Evolutionary conservation across 2,113 vertebrate species (phyloP), one percentile per base, ranked within the genome.

Genomic region (Sinocyclocheilus grahami): DNA sequence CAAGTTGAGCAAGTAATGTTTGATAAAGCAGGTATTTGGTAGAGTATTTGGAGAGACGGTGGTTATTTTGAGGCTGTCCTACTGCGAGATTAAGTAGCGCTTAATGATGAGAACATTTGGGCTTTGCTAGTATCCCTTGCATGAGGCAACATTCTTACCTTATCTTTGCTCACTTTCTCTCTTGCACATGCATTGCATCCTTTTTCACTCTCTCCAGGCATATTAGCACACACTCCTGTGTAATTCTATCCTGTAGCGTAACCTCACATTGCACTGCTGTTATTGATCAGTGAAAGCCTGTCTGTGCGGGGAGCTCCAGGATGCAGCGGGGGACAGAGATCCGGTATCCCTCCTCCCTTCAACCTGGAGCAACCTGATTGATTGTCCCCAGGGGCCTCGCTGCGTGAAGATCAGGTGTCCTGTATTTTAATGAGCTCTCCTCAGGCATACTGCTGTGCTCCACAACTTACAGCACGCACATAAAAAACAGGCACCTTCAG

Each of bases 331-430:
- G 69, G 58, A 33, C 1, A 80, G 83, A 46, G 74, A 85, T 84
- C 33, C 22, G 46, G 72, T 86, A 69, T 76, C 69, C 60, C 82
- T 60, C 63, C 69, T 72, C 12, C 58, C 53, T 78, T n/a, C 75
- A 79, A 65, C 78, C 86, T 67, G 5, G 48, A 27, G 74, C 69
- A 51, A 63, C 39, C 51, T 82, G 71, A 82, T 87, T 22, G 27
- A 30, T 18, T 63, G 76, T 67, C 77, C 69, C 71, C 46, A 39
- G 60, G 60, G 76, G 22, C 60, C 60, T 39, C 30, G 4, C 20
- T 74, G 2, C 30, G n/a, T 39, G 27, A 22, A 22, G 82, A 77
- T 87, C 86, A 87, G 82, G 78, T 87, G 82, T 84, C 86, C 76
- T 74, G 33, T n/a, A 83, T 18, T 48, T 53, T 83, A 69, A 83